Evolutionary conservation across 1,140 invertebrate genomes (phyloP), one percentile per base, ranked within the genome.

Genomic region (Drosophila bocki): DNA sequence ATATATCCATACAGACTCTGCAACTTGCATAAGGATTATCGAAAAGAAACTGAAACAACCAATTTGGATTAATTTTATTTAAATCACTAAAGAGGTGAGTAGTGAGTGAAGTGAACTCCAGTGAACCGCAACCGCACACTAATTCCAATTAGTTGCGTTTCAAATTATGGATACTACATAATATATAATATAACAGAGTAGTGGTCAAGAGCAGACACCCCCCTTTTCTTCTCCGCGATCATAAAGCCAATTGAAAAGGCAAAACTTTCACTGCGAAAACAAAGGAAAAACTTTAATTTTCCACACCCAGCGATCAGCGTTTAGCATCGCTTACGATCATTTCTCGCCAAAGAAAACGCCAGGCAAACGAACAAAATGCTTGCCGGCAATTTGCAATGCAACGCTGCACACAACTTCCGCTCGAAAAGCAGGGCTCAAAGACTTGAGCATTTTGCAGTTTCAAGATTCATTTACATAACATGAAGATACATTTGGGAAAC

Each of bases 361-460:
- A 39, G 53, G 47, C 1, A 57, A 50, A 61, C 15, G 33, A 56
- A 54, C 51, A 53, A 53, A 53, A 19, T 53, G 51, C 17, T 47
- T 63, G 54, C 60, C 48, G 51, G 62, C 57, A 80, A 86, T 88
- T 90, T 70, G 85, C 86, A 90, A 90, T 90, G 85, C 85, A 91
- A 90, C 81, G 68, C 67, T 90, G 85, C 85, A 74, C 85, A 90
- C 68, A 59, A 80, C 75, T 90, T 90, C 82, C 82, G 82, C 56
- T 75, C 37, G 15, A 47, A 68, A 32, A 50, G 39, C 57, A 44
- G 51, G 12, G 26, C 56, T 39, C 42, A 42, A 53, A 75, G 48
- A 75, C 7, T n/a, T 13, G 47, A 57, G 45, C 26, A 54, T 42
- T 39, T 54, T 59, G 47, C 57, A 32, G 53, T 53, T 7, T 26